Evolutionary conservation across 2,888 invertebrate genomes (phyloP).

Genomic region (Apotomis capreana): DNA sequence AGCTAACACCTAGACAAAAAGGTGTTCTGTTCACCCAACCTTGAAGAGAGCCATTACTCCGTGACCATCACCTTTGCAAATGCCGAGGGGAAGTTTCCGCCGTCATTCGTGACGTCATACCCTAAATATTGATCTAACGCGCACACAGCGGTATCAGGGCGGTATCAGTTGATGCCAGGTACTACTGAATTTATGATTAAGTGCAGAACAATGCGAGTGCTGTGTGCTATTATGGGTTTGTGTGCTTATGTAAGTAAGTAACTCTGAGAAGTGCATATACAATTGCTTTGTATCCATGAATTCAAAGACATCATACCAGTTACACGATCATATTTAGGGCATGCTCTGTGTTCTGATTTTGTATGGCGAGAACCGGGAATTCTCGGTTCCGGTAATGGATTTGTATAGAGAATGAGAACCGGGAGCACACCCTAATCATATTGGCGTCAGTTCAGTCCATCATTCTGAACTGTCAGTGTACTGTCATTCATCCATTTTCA

Average conservation of each 20-base stretch:
- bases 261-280: too few relatives aligned
- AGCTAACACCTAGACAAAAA: conserved; percentile 24
- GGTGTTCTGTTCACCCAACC: conserved; percentile 24
- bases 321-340: too few relatives aligned
- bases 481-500: too few relatives aligned
- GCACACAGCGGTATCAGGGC: neutral
- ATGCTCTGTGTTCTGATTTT: too few relatives aligned
- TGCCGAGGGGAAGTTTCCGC: conserved; percentile 53
- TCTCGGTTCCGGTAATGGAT: too few relatives aligned
- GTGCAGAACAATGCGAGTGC: conserved; percentile 12
- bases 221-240: neutral
- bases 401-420: too few relatives aligned
- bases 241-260: neutral
- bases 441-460: too few relatives aligned
- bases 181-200: conserved; percentile 26
- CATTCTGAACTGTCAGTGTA: too few relatives aligned
- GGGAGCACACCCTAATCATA: too few relatives aligned
- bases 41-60: conserved; percentile 29
- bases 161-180: conserved; percentile 28
- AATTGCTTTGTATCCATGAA: too few relatives aligned
- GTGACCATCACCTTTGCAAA: conserved; percentile 51
- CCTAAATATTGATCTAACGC: conserved; percentile 65
- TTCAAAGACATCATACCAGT: too few relatives aligned
- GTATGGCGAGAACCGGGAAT: too few relatives aligned
- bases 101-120: conserved; percentile 54